These are phyloP conservation scores for Drosophila suboccidentalis DNA, from an alignment of 2,888 invertebrate species.

Conservation along the genomic window DNA sequence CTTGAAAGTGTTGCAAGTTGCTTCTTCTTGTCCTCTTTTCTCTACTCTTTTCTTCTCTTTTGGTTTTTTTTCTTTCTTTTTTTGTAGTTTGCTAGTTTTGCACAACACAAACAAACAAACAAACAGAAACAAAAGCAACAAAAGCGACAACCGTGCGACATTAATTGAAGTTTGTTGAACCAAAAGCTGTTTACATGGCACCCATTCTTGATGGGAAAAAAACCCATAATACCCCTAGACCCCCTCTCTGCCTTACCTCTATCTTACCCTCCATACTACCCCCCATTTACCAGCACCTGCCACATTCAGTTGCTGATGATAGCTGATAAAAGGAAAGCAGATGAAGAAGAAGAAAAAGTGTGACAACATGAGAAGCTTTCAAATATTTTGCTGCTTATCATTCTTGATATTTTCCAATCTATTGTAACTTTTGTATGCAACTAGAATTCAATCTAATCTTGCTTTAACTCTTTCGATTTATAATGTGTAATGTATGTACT, in stretches of 20 bases:
- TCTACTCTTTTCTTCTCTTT: constrained; percentile 4
- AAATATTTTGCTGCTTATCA: background rate
- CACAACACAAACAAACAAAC: constrained; percentile 57
- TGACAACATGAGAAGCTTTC: constrained; percentile 2
- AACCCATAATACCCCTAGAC: background rate
- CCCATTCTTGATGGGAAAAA: constrained; percentile 37
- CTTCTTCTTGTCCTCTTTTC: constrained; percentile 26
- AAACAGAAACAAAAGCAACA: constrained; percentile 38
- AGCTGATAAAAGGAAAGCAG: constrained; percentile 22
- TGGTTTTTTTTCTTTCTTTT: constrained; percentile 3
- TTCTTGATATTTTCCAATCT: constrained; percentile 1
- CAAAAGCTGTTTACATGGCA: constrained; percentile 73
- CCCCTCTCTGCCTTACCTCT: background rate
- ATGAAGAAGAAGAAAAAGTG: constrained; percentile 1
- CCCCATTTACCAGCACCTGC: background rate
- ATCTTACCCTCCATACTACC: background rate
- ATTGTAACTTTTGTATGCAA: background rate
- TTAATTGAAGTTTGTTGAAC: constrained; percentile 81
- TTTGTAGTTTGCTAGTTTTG: constrained; percentile 48
- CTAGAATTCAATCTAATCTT: background rate
- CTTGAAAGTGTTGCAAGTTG: constrained; percentile 70
- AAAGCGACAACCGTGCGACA: constrained; percentile 69
- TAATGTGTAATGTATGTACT: too few species aligned
- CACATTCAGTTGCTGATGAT: constrained; percentile 26
- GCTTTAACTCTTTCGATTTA: background rate